Base-by-base conservation (phyloP, 2,797 vertebrate genomes). In the Threskiornis aethiopicus region DNA sequence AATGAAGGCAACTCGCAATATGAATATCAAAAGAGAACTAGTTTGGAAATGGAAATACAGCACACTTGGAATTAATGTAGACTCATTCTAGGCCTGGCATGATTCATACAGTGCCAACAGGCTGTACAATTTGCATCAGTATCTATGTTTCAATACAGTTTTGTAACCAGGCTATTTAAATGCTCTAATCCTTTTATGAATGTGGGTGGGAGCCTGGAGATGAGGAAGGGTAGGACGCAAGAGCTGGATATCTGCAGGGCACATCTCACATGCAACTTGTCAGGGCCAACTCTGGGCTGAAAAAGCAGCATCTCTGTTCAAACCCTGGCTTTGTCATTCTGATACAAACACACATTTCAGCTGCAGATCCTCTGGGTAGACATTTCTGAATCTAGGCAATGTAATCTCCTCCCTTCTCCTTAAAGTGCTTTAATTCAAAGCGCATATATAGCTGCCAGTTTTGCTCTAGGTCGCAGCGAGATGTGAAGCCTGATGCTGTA, bases 21-120 rank as follows among this genome's bases (percentile, higher is more conserved):
- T 81, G 87, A 91, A 90, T 93, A 83, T 89, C 90, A 84, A 95
- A 96, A 95, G 87, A 67, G 26, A 93, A 90, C 77, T 31, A 75
- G 49, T 83, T 91, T 97, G 96, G 80, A 97, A 96, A 96, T 94
- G 89, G 93, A 84, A 97, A 95, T 92, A 46, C 42, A 81, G 69
- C 42, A 61, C 52, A 80, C 83, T 96, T 89, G 91, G 83, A 92
- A 93, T 89, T 92, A 92, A 96, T 87, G 65, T 77, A 90, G 77
- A 84, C 86, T 87, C 88, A 95, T 79, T 89, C 91, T 83, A 90
- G 61, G 88, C 59, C 81, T 65, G n/a, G 79, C 4, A 1, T 91
- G 76, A 96, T 96, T 97, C 95, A 95, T 67, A 69, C 24, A 81
- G 75, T 54, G 84, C 82, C 86, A 94, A 94, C 70, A 85, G 82